Conservation (phyloP, 2,113 vertebrate species). For the Heterocephalus glaber region DNA sequence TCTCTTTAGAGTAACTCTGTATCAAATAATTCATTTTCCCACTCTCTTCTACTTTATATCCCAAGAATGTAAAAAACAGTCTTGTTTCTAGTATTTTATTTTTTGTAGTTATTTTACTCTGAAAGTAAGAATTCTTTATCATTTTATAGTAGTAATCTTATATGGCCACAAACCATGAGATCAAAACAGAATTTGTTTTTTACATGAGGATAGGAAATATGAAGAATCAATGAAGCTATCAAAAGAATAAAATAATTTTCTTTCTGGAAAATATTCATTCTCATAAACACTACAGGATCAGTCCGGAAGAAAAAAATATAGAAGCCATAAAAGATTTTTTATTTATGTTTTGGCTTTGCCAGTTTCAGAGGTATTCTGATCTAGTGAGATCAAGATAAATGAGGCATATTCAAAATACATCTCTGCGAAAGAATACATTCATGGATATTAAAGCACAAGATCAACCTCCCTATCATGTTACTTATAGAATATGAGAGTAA, state of each 20-base stretch:
- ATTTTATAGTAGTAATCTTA: slow-evolving; percentile 43
- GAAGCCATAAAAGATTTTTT: background rate
- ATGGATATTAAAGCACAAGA: slow-evolving; percentile 37
- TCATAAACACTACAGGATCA: slow-evolving; percentile 8
- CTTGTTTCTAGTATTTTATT: slow-evolving; percentile 47
- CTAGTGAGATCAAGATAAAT: background rate
- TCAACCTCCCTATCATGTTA: background rate
- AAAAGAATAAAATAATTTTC: slow-evolving; percentile 59
- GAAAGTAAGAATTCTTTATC: slow-evolving; percentile 50
- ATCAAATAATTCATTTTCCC: slow-evolving; percentile 42
- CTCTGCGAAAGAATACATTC: slow-evolving; percentile 36
- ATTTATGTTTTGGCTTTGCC: slow-evolving; percentile 30
- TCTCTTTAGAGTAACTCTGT: slow-evolving; percentile 47
- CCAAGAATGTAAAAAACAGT: slow-evolving; percentile 39
- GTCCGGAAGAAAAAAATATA: slow-evolving; percentile 41
- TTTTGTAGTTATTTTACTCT: slow-evolving; percentile 17
- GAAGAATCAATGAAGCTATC: slow-evolving; percentile 24
- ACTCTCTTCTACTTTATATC: slow-evolving; percentile 24
- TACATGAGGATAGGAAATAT: slow-evolving; percentile 52
- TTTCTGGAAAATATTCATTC: slow-evolving; percentile 57
- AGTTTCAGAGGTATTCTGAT: slow-evolving; percentile 14
- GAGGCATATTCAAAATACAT: background rate
- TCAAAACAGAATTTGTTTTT: slow-evolving; percentile 56
- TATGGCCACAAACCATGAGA: slow-evolving; percentile 14
- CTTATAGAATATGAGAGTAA: slow-evolving; percentile 26